phyloP scores from a whole-genome alignment of 1,140 invertebrate genomes.

The Anastatus disparis region DNA sequence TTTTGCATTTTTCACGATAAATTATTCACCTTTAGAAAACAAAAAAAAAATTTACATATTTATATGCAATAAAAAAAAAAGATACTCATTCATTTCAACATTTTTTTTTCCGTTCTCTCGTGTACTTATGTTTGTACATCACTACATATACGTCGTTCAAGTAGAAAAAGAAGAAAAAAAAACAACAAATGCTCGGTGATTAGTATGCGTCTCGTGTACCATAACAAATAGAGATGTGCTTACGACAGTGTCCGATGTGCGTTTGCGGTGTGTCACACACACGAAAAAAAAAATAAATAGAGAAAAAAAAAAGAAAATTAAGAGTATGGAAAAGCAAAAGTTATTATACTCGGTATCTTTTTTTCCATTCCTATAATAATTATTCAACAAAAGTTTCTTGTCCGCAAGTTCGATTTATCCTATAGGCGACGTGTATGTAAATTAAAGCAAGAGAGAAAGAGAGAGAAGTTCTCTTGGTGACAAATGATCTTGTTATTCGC shows the following conservation, averaged over 20 bases:
- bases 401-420: slow-evolving; percentile 35
- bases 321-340: not conserved
- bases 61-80: slow-evolving; percentile 16
- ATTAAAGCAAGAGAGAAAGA: no score
- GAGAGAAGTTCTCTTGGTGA: no score
- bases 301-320: not conserved
- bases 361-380: not conserved
- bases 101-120: slow-evolving; percentile 3
- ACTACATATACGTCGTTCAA: not conserved
- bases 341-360: no score
- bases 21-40: no score
- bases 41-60: no score
- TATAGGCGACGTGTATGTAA: slow-evolving; percentile 55
- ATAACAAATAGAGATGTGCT: slow-evolving; percentile 22
- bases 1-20: no score
- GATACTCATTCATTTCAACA: not conserved
- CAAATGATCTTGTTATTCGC: slow-evolving; percentile 60
- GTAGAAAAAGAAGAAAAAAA: no score
- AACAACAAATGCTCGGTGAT: no score
- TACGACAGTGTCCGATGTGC: slow-evolving; percentile 23
- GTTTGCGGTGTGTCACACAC: no score
- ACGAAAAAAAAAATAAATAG: not conserved
- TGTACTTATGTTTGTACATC: not conserved
- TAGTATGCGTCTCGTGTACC: not conserved
- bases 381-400: slow-evolving; percentile 35